Evolutionary conservation across 2,113 vertebrate genomes (phyloP).

Genomic region (Sterrhoptilus dennistouni): DNA sequence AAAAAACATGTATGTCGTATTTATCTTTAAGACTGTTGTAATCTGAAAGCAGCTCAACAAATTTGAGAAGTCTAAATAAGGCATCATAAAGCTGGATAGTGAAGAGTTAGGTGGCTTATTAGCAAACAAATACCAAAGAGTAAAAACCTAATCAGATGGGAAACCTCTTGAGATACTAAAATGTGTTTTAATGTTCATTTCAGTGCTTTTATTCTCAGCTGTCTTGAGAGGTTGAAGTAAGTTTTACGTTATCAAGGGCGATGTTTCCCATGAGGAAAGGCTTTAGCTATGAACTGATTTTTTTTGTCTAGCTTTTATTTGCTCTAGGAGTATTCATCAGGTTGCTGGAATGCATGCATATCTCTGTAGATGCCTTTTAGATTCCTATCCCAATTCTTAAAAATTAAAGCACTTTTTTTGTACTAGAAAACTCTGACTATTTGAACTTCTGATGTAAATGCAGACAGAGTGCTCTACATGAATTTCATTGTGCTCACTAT

Average conservation of each 20-base stretch:
- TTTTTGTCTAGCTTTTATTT: background rate
- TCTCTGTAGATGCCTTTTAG: background rate
- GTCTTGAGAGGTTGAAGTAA: background rate
- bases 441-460: background rate
- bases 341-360: rapidly evolving
- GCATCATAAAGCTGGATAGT: slow-evolving; percentile 46
- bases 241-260: background rate
- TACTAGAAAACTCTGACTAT: background rate
- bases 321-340: background rate
- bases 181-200: background rate
- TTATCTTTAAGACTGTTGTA: slow-evolving; percentile 69
- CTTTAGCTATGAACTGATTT: background rate
- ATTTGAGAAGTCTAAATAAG: slow-evolving; percentile 68
- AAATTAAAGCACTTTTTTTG: background rate
- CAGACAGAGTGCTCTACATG: background rate
- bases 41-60: slow-evolving; percentile 71
- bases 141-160: background rate
- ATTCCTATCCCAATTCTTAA: background rate
- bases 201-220: background rate
- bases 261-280: background rate
- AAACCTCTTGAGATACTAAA: background rate
- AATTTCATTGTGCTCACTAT: background rate
- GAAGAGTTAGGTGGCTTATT: slow-evolving; percentile 37
- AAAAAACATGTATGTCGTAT: slow-evolving; percentile 50
- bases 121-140: slow-evolving; percentile 1